Percentiles rank a stretch among this genome's conserved stretches.
These are phyloP conservation scores for Zoroaster sp. DNA, from an alignment of 53 echinoderm and acorn worm species.

Conservation along the genomic window DNA sequence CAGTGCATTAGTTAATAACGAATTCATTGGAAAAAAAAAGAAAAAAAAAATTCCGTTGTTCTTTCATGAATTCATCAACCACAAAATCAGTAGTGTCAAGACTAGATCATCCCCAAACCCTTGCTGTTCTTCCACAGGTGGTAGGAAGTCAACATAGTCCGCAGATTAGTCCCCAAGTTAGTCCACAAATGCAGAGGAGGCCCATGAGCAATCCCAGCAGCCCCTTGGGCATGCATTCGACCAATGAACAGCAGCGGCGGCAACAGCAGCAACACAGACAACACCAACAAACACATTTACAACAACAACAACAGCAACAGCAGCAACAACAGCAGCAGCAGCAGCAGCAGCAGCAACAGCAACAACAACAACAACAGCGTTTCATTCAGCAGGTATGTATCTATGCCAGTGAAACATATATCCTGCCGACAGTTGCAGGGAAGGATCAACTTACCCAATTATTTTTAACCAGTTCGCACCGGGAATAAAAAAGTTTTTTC, in stretches of 20 bases:
- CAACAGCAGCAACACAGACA: slow-evolving; percentile 67
- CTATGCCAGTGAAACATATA: background rate
- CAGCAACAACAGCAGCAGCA: slow-evolving; percentile 25
- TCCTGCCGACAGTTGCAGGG: background rate
- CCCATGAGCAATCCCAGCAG: slow-evolving; percentile 72
- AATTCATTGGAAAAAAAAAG: no score
- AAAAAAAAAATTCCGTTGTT: no score
- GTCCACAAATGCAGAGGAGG: slow-evolving; percentile 79
- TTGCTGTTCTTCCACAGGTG: slow-evolving; percentile 13
- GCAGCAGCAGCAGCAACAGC: slow-evolving; percentile 58
- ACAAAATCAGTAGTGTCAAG: no score
- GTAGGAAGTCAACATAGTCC: slow-evolving; percentile 71
- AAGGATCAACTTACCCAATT: background rate
- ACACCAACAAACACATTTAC: slow-evolving; percentile 50
- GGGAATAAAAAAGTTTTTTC: no score
- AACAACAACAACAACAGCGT: slow-evolving; percentile 51
- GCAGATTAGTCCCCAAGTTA: slow-evolving; percentile 85
- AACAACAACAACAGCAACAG: slow-evolving; percentile 21
- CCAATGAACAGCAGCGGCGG: slow-evolving; percentile 54
- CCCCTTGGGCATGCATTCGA: slow-evolving; percentile 59
- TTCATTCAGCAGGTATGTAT: slow-evolving; percentile 69
- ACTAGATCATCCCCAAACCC: no score
- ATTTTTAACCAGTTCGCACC: no score
- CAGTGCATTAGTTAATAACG: no score
- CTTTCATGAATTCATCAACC: no score